Percentiles rank a stretch among this genome's conserved stretches.
Conservation (phyloP, 92 coral and sea anemone genomes). For the Bergia sp. region DNA sequence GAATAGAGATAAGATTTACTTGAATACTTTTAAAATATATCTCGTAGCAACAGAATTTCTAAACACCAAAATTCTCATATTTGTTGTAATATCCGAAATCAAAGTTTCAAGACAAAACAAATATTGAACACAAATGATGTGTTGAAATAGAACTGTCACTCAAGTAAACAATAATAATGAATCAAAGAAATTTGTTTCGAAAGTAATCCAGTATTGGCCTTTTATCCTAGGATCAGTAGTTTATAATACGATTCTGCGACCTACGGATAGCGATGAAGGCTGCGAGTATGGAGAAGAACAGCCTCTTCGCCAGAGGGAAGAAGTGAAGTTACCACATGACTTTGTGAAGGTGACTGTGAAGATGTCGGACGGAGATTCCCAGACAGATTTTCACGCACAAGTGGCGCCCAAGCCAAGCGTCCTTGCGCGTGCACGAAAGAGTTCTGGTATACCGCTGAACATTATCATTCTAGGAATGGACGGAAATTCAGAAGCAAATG, state of each 20-base stretch:
- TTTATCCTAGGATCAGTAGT: background rate
- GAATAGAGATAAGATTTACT: no score
- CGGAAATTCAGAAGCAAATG: conserved; percentile 63
- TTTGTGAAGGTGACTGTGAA: conserved; percentile 58
- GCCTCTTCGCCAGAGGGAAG: conserved; percentile 6
- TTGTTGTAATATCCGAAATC: background rate
- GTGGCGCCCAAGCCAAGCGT: conserved; percentile 58
- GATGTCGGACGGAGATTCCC: conserved; percentile 39
- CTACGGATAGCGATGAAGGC: conserved; percentile 20
- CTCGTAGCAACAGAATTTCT: background rate
- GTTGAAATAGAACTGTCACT: no score
- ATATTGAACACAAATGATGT: no score
- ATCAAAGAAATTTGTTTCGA: background rate
- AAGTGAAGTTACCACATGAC: conserved; percentile 53
- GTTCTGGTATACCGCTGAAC: conserved; percentile 56
- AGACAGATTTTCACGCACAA: conserved; percentile 64
- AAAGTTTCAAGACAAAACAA: background rate
- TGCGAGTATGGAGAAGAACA: conserved; percentile 32
- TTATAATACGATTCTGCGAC: conserved; percentile 9
- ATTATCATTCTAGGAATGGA: conserved; percentile 66
- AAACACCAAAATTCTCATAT: background rate
- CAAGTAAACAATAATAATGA: background rate
- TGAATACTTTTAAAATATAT: no score
- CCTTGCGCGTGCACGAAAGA: conserved; percentile 47
- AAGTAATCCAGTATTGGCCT: background rate